Conservation (phyloP, 2,888 invertebrate genomes). For the Ecliptopera silaceata region DNA sequence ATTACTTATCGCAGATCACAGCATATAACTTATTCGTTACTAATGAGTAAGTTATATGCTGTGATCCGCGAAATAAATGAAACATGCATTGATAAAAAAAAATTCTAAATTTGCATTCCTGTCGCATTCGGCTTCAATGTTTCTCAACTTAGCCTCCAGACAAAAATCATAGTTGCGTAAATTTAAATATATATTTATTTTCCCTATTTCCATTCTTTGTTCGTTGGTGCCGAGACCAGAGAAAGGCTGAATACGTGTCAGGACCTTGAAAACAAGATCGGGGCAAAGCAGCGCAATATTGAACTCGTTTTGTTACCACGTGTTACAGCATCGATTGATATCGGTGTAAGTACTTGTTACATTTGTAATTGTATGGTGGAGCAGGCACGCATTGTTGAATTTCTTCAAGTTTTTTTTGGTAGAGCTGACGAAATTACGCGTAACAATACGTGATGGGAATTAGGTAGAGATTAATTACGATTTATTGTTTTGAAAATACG, state of each 20-base stretch:
- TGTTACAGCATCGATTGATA: conserved; percentile 38
- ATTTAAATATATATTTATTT: conserved; percentile 4
- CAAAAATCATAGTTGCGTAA: neutral
- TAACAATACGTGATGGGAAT: conserved; percentile 13
- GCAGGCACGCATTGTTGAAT: neutral
- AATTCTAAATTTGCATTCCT: neutral
- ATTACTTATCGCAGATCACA: no score
- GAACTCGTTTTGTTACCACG: conserved; percentile 39
- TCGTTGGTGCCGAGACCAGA: conserved; percentile 28
- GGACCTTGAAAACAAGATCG: conserved; percentile 59
- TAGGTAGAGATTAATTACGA: neutral
- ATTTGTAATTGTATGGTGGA: neutral
- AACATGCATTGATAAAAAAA: neutral
- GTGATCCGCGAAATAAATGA: neutral
- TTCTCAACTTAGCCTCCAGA: conserved; percentile 5
- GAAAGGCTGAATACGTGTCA: conserved; percentile 54
- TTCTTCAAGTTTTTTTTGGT: neutral
- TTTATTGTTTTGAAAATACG: neutral
- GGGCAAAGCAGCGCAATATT: conserved; percentile 45
- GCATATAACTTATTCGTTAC: neutral
- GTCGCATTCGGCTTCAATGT: neutral
- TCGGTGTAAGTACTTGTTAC: conserved; percentile 21
- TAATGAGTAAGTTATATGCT: neutral
- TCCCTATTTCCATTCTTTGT: neutral
- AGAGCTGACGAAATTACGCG: neutral